These are phyloP conservation scores for Pyralis farinalis DNA, from an alignment of 2,888 invertebrate genomes.

Conservation along the genomic window DNA sequence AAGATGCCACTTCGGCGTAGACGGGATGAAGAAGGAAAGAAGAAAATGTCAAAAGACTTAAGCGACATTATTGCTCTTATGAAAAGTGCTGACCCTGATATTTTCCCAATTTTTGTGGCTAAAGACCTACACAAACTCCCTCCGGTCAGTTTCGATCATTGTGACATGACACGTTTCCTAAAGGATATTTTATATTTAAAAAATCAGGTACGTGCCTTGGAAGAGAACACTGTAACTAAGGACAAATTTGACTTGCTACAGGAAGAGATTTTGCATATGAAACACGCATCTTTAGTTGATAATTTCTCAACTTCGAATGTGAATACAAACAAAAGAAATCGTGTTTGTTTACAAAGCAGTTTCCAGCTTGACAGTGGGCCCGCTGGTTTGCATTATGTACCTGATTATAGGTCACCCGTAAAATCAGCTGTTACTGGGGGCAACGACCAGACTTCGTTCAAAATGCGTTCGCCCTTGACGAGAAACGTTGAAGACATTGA, in stretches of 20 bases:
- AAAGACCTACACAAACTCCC: neutral
- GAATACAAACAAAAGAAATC: conserved; percentile 10
- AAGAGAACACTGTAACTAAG: conserved; percentile 10
- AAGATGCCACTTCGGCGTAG: neutral
- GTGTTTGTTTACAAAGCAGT: conserved; percentile 11
- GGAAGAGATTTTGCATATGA: conserved; percentile 10
- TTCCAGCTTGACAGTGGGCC: conserved; percentile 11
- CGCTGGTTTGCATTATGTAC: conserved; percentile 9
- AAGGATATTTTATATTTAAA: neutral
- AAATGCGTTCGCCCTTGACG: too few species aligned
- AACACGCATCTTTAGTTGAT: conserved; percentile 8
- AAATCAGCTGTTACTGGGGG: too few species aligned
- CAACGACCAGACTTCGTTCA: too few species aligned
- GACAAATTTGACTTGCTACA: conserved; percentile 9
- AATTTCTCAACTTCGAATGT: neutral
- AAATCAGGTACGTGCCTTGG: conserved; percentile 16
- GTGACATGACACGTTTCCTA: neutral
- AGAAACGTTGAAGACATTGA: too few species aligned
- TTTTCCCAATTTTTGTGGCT: neutral
- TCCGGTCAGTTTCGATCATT: neutral
- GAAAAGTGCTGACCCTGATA: neutral
- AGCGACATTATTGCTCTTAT: neutral
- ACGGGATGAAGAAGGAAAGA: neutral
- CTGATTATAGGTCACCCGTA: too few species aligned
- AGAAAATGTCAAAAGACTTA: neutral